phyloP scores from a whole-genome alignment of 1,140 invertebrate species.

The Drosophila busckii region DNA sequence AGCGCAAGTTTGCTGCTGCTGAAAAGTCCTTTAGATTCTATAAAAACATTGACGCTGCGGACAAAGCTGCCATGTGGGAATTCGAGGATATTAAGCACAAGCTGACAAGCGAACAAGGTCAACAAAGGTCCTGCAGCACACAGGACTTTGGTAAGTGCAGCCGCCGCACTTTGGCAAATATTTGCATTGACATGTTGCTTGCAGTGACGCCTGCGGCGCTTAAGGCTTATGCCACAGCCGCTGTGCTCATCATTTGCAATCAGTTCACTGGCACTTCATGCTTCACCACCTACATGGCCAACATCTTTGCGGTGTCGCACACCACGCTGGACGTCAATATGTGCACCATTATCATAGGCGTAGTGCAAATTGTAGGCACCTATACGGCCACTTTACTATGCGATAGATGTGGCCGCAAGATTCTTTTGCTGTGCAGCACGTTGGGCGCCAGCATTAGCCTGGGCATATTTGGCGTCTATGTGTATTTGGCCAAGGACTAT shows the following conservation, averaged over 20 bases:
- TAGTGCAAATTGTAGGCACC: constrained; percentile 78
- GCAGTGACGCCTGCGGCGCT: constrained; percentile 2
- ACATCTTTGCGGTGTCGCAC: constrained; percentile 84
- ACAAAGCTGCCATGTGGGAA: constrained; percentile 28
- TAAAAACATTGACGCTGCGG: constrained; percentile 37
- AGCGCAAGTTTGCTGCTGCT: constrained; percentile 83
- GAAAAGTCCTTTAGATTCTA: constrained; percentile 81
- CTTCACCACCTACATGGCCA: constrained; percentile 55
- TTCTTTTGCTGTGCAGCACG: constrained; percentile 45
- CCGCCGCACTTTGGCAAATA: too few species aligned
- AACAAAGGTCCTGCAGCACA: constrained; percentile 32
- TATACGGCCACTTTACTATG: constrained; percentile 48
- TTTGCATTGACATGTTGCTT: neutral
- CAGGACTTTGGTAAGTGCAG: constrained; percentile 65
- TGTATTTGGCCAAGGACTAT: constrained; percentile 11
- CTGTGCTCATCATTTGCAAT: constrained; percentile 29
- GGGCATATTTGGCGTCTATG: constrained; percentile 35
- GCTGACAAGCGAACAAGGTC: constrained; percentile 32
- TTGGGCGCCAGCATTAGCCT: constrained; percentile 34
- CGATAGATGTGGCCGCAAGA: constrained; percentile 47
- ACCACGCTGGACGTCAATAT: constrained; percentile 80
- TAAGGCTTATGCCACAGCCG: constrained; percentile 32
- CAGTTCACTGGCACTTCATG: constrained; percentile 53
- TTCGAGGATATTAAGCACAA: constrained; percentile 41
- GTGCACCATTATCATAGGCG: constrained; percentile 80